These are phyloP conservation scores for Dynastes hyllus DNA, from an alignment of 2,888 invertebrate genomes.

Conservation along the genomic window DNA sequence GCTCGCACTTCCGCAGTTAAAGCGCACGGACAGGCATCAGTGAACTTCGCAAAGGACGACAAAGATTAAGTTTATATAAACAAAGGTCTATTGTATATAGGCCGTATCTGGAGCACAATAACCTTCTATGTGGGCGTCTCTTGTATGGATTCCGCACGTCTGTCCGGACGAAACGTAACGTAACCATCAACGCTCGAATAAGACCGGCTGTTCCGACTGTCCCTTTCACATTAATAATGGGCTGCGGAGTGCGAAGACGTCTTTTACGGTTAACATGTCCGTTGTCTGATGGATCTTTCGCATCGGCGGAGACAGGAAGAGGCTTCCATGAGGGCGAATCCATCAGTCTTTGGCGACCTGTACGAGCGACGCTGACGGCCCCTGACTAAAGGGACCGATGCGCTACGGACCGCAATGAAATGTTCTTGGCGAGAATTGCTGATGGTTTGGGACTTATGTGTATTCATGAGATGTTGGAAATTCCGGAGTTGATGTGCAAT, in stretches of 20 bases:
- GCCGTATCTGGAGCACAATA: background rate
- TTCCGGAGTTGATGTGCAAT: too few relatives aligned
- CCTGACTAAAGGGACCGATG: background rate
- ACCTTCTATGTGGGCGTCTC: constrained; percentile 12
- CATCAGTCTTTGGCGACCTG: background rate
- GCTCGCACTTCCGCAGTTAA: constrained; percentile 15
- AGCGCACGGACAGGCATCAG: background rate
- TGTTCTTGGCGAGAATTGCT: background rate
- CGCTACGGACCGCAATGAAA: constrained; percentile 8
- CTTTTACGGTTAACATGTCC: constrained; percentile 25
- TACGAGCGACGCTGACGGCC: background rate
- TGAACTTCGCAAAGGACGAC: constrained; percentile 4
- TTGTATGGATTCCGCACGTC: background rate
- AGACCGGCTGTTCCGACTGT: constrained; percentile 16
- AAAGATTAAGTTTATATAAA: constrained; percentile 34
- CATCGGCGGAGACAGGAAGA: constrained; percentile 11
- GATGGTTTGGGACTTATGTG: background rate
- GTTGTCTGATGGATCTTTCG: constrained; percentile 30
- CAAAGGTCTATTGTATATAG: constrained; percentile 23
- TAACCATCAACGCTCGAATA: constrained; percentile 20
- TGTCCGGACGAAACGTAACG: background rate
- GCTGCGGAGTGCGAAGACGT: constrained; percentile 13
- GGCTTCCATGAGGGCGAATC: background rate
- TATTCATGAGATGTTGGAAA: too few relatives aligned
- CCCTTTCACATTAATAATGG: constrained; percentile 44